phyloP scores from a whole-genome alignment of 2,113 vertebrate genomes.

The Rattus norvegicus region DNA sequence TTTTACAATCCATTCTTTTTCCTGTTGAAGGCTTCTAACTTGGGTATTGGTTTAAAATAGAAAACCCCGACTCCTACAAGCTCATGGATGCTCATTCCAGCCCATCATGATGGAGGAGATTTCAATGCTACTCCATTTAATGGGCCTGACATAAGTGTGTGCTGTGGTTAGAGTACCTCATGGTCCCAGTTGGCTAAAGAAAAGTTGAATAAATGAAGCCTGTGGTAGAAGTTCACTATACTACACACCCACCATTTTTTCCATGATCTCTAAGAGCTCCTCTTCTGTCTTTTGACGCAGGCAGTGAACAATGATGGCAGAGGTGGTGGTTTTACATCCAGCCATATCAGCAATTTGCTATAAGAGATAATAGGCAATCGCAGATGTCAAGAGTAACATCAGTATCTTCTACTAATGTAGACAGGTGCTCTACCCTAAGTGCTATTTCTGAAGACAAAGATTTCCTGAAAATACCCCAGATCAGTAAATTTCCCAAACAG shows the following conservation, averaged over 20 bases:
- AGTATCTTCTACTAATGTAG: no score
- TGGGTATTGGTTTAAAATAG: background rate
- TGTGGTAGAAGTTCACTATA: fast-evolving
- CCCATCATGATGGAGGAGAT: fast-evolving
- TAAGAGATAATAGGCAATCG: background rate
- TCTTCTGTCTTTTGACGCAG: slow-evolving; percentile 75
- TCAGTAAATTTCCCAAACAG: background rate
- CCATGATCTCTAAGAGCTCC: background rate
- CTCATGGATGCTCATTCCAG: background rate
- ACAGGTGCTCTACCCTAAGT: fast-evolving
- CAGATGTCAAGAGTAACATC: background rate
- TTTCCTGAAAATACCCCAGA: background rate
- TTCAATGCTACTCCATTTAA: background rate
- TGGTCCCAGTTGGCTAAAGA: no score
- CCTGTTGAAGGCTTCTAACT: background rate
- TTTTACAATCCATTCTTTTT: background rate
- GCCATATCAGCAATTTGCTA: slow-evolving; percentile 55
- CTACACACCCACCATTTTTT: slow-evolving; percentile 40
- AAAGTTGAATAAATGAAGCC: background rate
- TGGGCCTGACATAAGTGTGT: background rate
- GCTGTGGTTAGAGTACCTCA: no score
- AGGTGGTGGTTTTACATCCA: slow-evolving; percentile 67
- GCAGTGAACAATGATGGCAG: slow-evolving; percentile 63
- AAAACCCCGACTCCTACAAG: background rate
- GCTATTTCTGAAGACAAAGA: background rate